Evolutionary conservation across 92 coral and sea anemone genomes (phyloP), one percentile per base, ranked within the genome.

Genomic region (Phenganax stokvisi): DNA sequence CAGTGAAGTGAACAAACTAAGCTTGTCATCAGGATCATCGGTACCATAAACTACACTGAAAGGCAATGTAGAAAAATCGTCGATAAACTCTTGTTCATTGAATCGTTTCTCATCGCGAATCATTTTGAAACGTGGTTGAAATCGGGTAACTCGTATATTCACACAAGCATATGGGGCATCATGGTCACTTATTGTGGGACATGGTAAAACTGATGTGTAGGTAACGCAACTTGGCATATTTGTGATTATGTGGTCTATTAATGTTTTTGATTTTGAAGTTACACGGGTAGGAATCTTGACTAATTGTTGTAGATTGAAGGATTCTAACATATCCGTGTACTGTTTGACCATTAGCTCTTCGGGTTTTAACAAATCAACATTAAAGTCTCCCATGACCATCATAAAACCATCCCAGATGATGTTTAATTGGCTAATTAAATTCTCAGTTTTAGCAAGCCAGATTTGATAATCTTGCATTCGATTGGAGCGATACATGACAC

Each of bases 131-230:
- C 75, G 75, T 25, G 83, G 74, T 30, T 80, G 74, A 57, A 80
- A 80, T 65, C 68, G 74, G n/a, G 30, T 80, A 44, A 68, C 77
- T 70, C 77, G 16, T 17, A 81, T 65, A 65, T 81, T 81, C 62
- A 81, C 63, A 27, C 84, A 81, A 9, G 77, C 77, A 54, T 81
- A 81, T 9, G 66, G 84, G 12, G 56, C 76, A 81, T 81, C 77
- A 13, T 81, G 84, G 64, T 81, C 68, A 51, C 84, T 80, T 28
- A 67, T 80, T 12, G 84, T 80, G 75, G 65, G 84, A 80, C 84
- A 69, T 8, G 77, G 84, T 70, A 62, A 62, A 62, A 62, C 12
- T 12, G 69, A 66, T 53, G 76, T 67, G 58, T 80, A 80, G 51
- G 55, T 53, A 65, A 80, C 10, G 77, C 77, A 12, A 31, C 61